Evolutionary conservation across 2,888 invertebrate species (phyloP).

Genomic region (Harpalus rubripes): DNA sequence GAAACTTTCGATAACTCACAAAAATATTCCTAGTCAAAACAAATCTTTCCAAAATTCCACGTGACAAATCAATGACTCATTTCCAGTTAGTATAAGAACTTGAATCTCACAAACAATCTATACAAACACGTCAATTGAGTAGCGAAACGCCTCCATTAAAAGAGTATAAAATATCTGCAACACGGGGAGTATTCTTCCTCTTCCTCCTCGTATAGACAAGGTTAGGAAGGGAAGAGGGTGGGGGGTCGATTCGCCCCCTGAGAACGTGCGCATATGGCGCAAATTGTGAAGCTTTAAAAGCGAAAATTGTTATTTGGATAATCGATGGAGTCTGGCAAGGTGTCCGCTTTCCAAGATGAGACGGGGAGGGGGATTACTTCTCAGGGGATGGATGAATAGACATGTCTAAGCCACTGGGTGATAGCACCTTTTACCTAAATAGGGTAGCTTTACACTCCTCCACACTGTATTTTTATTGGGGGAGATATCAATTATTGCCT

Average conservation of each 20-base stretch:
- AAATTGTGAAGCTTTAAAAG: conserved; percentile 66
- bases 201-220: conserved; percentile 2
- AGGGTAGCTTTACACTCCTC: background rate
- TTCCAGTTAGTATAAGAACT: conserved; percentile 18
- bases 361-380: conserved; percentile 11
- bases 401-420: conserved; percentile 34
- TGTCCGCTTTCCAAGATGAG: conserved; percentile 63
- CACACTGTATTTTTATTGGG: background rate
- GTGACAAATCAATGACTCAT: conserved; percentile 26
- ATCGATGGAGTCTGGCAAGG: conserved; percentile 65
- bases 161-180: conserved; percentile 63
- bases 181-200: background rate
- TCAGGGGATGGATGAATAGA: conserved; percentile 47
- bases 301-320: conserved; percentile 67
- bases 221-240: background rate
- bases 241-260: conserved; percentile 52
- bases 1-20: background rate
- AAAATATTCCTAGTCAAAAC: conserved; percentile 2
- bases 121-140: conserved; percentile 61
- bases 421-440: conserved; percentile 26
- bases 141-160: conserved; percentile 60
- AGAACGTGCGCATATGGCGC: conserved; percentile 65
- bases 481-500: background rate
- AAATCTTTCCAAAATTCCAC: conserved; percentile 1
- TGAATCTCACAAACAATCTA: conserved; percentile 59